A percentile compares a stretch with the other conserved stretches of the same genome.
These are phyloP conservation scores for Leucoma salicis DNA, from an alignment of 2,888 invertebrate genomes.

Conservation along the genomic window DNA sequence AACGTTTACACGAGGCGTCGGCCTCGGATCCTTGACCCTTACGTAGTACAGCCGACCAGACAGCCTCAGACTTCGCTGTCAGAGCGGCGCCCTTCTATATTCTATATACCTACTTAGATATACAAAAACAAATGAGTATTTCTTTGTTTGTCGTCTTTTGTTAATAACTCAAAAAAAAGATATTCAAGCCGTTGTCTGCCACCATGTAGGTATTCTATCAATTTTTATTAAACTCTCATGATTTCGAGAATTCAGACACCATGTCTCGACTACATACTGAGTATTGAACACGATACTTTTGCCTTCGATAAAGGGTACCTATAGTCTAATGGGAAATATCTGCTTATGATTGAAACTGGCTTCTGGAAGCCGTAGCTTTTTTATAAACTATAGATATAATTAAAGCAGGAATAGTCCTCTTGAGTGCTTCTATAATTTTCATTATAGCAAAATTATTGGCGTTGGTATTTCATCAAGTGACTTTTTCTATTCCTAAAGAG, in stretches of 20 bases:
- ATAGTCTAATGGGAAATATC: too few species aligned
- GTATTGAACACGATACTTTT: too few species aligned
- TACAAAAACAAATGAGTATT: constrained; percentile 43
- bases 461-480: constrained; percentile 74
- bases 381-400: constrained; percentile 14
- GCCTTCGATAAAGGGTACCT: too few species aligned
- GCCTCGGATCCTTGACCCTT: constrained; percentile 61
- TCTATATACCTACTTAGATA: not conserved
- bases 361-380: too few species aligned
- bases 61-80: constrained; percentile 47
- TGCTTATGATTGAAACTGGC: too few species aligned
- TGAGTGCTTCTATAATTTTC: constrained; percentile 58
- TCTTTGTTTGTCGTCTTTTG: constrained; percentile 60
- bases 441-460: constrained; percentile 54
- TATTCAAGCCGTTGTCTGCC: too few species aligned
- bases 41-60: constrained; percentile 20
- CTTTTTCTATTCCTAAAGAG: constrained; percentile 69
- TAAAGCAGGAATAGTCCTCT: constrained; percentile 41
- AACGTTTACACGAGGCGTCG: constrained; percentile 47
- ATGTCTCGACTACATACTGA: too few species aligned
- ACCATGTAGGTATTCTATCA: too few species aligned
- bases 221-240: too few species aligned
- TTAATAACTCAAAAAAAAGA: too few species aligned
- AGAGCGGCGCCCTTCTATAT: constrained; percentile 49
- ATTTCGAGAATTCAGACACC: too few species aligned